A percentile compares a stretch with the other conserved stretches of the same genome.
These are phyloP conservation scores for Limosa lapponica DNA, from an alignment of 2,797 vertebrate species.

Conservation along the genomic window DNA sequence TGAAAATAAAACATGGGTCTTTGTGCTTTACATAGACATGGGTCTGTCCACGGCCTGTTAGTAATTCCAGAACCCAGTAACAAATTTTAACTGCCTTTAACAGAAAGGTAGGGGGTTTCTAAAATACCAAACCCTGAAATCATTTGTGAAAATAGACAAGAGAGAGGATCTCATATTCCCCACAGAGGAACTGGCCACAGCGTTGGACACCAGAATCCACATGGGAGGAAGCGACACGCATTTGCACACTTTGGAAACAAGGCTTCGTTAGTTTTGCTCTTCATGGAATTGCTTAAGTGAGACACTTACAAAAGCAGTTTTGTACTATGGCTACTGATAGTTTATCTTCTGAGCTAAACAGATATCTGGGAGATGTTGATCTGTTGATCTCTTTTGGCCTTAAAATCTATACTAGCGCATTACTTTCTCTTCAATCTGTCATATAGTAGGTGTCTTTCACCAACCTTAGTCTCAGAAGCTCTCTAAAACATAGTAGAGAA, in stretches of 20 bases:
- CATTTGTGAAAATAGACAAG: neutral
- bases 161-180: neutral
- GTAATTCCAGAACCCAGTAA: neutral
- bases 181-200: neutral
- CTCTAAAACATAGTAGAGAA: neutral
- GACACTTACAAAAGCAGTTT: neutral
- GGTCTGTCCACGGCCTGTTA: neutral
- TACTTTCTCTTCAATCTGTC: neutral
- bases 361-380: neutral
- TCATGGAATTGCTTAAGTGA: neutral
- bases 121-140: neutral
- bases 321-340: neutral
- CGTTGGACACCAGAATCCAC: neutral
- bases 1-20: neutral
- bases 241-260: neutral
- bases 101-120: neutral
- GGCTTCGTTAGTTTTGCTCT: neutral
- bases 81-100: neutral
- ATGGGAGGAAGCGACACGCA: rapidly evolving
- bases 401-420: neutral
- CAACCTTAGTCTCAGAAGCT: neutral
- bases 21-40: neutral
- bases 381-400: neutral
- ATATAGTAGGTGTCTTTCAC: neutral
- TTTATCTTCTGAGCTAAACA: neutral